Conservation (phyloP, 2,888 invertebrate genomes). For the Hydropsyche betteni region DNA sequence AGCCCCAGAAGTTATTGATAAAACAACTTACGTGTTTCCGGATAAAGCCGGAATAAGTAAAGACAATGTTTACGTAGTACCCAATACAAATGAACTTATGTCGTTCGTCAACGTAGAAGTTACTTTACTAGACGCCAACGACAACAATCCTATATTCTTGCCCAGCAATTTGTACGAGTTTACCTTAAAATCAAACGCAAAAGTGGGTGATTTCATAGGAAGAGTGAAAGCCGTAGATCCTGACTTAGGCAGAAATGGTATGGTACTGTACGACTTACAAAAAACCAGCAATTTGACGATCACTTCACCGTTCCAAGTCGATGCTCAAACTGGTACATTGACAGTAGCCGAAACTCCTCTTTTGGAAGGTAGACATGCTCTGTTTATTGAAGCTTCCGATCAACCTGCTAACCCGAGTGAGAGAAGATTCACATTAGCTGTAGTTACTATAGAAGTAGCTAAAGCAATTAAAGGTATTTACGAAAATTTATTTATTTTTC, state of each 20-base stretch:
- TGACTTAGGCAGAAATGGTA: conserved; percentile 77
- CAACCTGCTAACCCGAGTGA: conserved; percentile 86
- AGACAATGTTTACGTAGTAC: conserved; percentile 62
- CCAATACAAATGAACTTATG: conserved; percentile 61
- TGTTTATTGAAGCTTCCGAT: conserved; percentile 86
- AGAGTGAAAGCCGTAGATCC: conserved; percentile 84
- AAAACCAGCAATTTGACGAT: conserved; percentile 72
- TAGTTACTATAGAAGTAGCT: conserved; percentile 82
- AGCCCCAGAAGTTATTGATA: conserved; percentile 57
- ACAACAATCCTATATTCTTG: conserved; percentile 88
- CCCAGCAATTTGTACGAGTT: conserved; percentile 87
- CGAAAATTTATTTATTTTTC: too few relatives aligned
- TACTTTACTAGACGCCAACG: conserved; percentile 86
- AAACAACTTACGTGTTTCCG: conserved; percentile 64
- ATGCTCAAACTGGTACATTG: conserved; percentile 75
- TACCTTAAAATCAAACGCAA: conserved; percentile 72
- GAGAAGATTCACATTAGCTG: conserved; percentile 81
- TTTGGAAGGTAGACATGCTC: conserved; percentile 76
- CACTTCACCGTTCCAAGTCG: conserved; percentile 75
- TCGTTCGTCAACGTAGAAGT: conserved; percentile 80
- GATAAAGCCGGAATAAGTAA: conserved; percentile 60
- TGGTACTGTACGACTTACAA: conserved; percentile 78
- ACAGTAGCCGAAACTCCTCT: conserved; percentile 73
- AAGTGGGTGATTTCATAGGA: conserved; percentile 78
- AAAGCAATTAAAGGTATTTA: conserved; percentile 63